Evolutionary conservation across 2,797 vertebrate genomes (phyloP).

Genomic region (Nyctibius grandis): DNA sequence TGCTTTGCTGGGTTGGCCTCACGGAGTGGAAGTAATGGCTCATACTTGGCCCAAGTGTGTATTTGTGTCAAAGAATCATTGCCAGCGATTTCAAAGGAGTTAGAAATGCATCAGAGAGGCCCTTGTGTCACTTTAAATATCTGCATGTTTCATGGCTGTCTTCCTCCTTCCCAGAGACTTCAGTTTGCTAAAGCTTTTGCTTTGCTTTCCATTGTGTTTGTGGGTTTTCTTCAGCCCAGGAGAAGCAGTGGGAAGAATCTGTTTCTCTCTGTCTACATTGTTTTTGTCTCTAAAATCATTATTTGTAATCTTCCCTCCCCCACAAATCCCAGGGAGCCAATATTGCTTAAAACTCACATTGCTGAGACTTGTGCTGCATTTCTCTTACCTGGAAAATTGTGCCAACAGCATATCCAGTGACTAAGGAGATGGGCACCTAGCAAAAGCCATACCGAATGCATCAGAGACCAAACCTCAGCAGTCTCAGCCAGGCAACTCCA

Average conservation of each 20-base stretch:
- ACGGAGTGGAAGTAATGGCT: neutral
- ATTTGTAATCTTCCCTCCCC: conserved; percentile 2
- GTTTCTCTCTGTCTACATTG: neutral
- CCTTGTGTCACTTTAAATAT: neutral
- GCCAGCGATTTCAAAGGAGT: neutral
- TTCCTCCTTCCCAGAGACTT: neutral
- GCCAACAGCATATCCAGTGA: neutral
- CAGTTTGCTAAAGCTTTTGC: neutral
- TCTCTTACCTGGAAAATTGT: neutral
- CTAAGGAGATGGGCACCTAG: neutral
- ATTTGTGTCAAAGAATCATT: neutral
- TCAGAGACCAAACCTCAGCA: neutral
- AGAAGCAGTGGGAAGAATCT: neutral
- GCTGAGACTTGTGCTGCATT: neutral
- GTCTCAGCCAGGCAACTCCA: neutral
- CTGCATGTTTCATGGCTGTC: neutral
- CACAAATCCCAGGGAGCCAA: neutral
- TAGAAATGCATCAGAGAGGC: neutral
- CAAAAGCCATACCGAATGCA: neutral
- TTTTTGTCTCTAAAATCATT: neutral
- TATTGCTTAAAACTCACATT: neutral
- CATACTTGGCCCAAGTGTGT: neutral
- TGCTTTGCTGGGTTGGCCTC: neutral
- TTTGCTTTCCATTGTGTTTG: neutral
- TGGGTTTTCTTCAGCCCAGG: neutral